Evolutionary conservation across 2,113 vertebrate genomes (phyloP), one percentile per base, ranked within the genome.

Genomic region (human): DNA sequence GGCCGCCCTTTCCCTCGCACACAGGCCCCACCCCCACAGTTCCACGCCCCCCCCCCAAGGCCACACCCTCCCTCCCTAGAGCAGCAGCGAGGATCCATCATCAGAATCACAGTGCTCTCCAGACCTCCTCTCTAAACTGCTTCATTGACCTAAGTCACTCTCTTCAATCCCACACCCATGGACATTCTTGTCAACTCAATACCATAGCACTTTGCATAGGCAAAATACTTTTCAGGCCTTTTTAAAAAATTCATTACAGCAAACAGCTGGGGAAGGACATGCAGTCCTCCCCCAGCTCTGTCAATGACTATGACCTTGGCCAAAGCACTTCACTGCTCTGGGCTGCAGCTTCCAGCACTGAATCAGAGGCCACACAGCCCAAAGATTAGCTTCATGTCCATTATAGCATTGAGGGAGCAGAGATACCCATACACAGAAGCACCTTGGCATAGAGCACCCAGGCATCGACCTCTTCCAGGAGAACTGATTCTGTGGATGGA

Each of bases 391-490:
- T 45, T 92, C 83, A 11, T 27, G 38, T 23, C 30, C 16, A 0
- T 30, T 90, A 80, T 55, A 85, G 57, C 92, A 43, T 0, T 20
- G 25, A 93, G 18, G 25, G 32, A 45, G 43, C 45, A n/a, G 9
- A 93, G 61, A 73, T 10, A 13, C 9, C 25, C 4, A 3, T 70
- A 43, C 38, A 73, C 43, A 64, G 18, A 78, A 20, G 45, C 40
- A 25, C 43, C 20, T n/a, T 38, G 40, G 35, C 59, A 30, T 1
- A 35, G 20, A 79, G 14, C 61, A 10, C 90, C 20, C 2, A 11
- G 52, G 22, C 38, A 70, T 68, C 45, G 50, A 0, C 79, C 83
- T 97, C 97, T 94, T 64, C 5, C 50, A 86, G 88, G 72, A 88
- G 76, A 86, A 43, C 0, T 66, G n/a, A 35, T 48, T 38, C 27